Percentiles rank a stretch among this genome's conserved stretches.
Evolutionary conservation across 1,140 invertebrate species (phyloP).

Genomic region (Drosophila melanogaster): Release_6_plus_ISO1_MT NT_037436.4:7609501-7610000

Average conservation of each 20-base stretch:
- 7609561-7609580: too few species aligned
- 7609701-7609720: background rate
- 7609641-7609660: too few species aligned
- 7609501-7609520: slow-evolving; percentile 41
- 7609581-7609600: too few species aligned
- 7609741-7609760: background rate
- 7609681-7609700: too few species aligned
- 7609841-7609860: slow-evolving; percentile 3
- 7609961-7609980: slow-evolving; percentile 22
- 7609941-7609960: slow-evolving; percentile 75
- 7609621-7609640: too few species aligned
- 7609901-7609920: slow-evolving; percentile 76
- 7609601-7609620: too few species aligned
- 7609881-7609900: slow-evolving; percentile 61
- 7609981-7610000: slow-evolving; percentile 5
- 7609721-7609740: background rate
- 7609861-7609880: slow-evolving; percentile 47
- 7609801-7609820: slow-evolving; percentile 1
- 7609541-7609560: too few species aligned
- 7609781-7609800: background rate
- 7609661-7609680: too few species aligned
- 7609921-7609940: slow-evolving; percentile 81
- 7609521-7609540: background rate
- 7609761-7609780: background rate
- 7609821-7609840: slow-evolving; percentile 1